Conservation (phyloP, 2,797 vertebrate species). For the Gymnopithys bicolor region DNA sequence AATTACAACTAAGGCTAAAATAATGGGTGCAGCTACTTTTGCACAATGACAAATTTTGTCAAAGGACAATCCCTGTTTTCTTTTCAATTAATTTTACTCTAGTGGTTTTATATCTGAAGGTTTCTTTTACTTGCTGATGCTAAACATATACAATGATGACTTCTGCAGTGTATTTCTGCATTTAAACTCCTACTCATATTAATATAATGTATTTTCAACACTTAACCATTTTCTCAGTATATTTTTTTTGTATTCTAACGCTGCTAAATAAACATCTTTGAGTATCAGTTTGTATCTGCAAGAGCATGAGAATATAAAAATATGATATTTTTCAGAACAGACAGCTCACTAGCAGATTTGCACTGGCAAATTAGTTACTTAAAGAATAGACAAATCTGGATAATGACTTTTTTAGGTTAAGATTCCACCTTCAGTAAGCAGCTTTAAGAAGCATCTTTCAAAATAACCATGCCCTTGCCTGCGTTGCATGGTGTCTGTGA, state of each 20-base stretch:
- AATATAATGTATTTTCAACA: background rate
- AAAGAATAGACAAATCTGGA: background rate
- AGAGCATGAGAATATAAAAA: background rate
- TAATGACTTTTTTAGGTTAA: background rate
- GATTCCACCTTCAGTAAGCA: background rate
- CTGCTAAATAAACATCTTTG: background rate
- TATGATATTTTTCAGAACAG: background rate
- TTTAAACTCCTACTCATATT: background rate
- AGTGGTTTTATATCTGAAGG: background rate
- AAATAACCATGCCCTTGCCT: background rate
- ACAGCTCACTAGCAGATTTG: background rate
- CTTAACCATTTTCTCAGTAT: background rate
- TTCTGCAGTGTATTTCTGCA: background rate
- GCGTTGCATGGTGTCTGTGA: background rate
- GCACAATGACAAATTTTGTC: rapidly evolving
- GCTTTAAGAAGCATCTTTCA: background rate
- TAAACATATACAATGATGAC: background rate
- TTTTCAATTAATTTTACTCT: background rate
- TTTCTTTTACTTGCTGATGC: background rate
- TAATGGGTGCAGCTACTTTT: rapidly evolving
- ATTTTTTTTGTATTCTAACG: background rate
- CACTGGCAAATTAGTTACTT: background rate
- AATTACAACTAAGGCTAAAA: background rate
- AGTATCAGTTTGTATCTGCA: background rate
- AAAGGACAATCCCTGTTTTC: background rate